Conservation (phyloP, 2,888 invertebrate species). For the Embidobia sp. region DNA sequence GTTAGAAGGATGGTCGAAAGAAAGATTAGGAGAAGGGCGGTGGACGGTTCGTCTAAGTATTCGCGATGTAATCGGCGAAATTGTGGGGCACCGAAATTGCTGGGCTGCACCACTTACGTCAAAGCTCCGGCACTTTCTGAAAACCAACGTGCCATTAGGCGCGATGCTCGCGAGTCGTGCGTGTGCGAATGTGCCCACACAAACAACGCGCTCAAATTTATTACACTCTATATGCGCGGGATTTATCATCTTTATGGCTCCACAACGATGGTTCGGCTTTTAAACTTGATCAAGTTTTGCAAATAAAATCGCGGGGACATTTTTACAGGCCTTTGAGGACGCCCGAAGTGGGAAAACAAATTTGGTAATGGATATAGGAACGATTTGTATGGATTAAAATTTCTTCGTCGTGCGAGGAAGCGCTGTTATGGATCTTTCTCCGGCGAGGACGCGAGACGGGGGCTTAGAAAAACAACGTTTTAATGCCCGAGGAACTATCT, state of each 20-base stretch:
- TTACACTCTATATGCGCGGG: conserved; percentile 44
- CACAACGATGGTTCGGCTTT: conserved; percentile 42
- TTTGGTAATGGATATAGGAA: conserved; percentile 25
- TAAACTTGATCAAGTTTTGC: conserved; percentile 49
- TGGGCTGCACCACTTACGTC: conserved; percentile 70
- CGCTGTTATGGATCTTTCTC: conserved; percentile 6
- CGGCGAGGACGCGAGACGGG: too few species aligned
- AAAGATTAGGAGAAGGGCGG: conserved; percentile 58
- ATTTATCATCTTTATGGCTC: conserved; percentile 50
- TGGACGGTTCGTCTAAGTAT: conserved; percentile 62
- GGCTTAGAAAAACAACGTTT: background rate
- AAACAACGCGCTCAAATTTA: conserved; percentile 55
- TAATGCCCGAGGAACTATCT: too few species aligned
- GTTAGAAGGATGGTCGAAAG: conserved; percentile 39
- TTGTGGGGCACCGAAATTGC: conserved; percentile 77
- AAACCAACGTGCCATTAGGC: conserved; percentile 71
- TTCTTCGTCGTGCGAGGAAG: conserved; percentile 9
- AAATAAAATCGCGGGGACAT: conserved; percentile 35
- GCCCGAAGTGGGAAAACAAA: conserved; percentile 21
- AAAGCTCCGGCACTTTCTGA: conserved; percentile 68
- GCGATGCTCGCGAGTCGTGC: conserved; percentile 56
- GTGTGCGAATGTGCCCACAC: conserved; percentile 58
- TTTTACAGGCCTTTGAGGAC: conserved; percentile 20
- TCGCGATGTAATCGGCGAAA: conserved; percentile 74
- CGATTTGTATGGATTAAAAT: conserved; percentile 11